These are phyloP conservation scores for Brachyistius frenatus DNA, from an alignment of 2,113 vertebrate genomes.

Conservation along the genomic window DNA sequence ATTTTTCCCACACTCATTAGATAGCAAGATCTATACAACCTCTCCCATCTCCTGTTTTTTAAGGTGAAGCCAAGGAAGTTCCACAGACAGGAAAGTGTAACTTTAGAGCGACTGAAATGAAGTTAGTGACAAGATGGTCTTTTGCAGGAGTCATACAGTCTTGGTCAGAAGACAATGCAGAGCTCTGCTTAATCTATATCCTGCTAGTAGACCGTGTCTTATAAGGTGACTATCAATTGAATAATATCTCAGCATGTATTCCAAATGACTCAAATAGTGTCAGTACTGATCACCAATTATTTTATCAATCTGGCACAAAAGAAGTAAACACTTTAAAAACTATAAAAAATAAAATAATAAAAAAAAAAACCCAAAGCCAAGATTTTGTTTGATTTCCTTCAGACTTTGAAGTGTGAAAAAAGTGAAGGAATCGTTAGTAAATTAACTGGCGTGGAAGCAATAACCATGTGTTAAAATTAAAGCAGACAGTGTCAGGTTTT, in stretches of 20 bases:
- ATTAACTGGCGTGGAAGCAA: neutral
- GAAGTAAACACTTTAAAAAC: neutral
- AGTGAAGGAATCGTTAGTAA: neutral
- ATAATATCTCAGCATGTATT: slow-evolving; percentile 26
- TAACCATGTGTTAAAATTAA: slow-evolving; percentile 28
- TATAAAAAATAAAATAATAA: too few species aligned
- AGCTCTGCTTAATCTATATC: slow-evolving; percentile 27
- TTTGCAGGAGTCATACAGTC: slow-evolving; percentile 40
- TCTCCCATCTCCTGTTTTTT: slow-evolving; percentile 13
- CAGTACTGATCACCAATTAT: slow-evolving; percentile 41
- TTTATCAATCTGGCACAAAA: slow-evolving; percentile 19
- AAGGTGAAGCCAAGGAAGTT: slow-evolving; percentile 22
- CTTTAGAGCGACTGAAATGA: slow-evolving; percentile 60
- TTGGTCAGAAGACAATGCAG: slow-evolving; percentile 25
- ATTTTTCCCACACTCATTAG: slow-evolving; percentile 1
- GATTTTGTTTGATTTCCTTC: neutral
- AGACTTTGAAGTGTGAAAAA: neutral
- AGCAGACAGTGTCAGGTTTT: slow-evolving; percentile 26
- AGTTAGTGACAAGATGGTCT: slow-evolving; percentile 36
- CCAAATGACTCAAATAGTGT: slow-evolving; percentile 36
- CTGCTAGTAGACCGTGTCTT: slow-evolving; percentile 37
- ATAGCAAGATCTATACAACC: neutral
- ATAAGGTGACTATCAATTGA: slow-evolving; percentile 41
- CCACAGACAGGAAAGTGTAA: slow-evolving; percentile 35
- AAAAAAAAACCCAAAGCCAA: neutral